Evolutionary conservation across 64 coral and sea anemone species (phyloP), one percentile per base, ranked within the genome.

Genomic region (Stichodactyla helianthus): DNA sequence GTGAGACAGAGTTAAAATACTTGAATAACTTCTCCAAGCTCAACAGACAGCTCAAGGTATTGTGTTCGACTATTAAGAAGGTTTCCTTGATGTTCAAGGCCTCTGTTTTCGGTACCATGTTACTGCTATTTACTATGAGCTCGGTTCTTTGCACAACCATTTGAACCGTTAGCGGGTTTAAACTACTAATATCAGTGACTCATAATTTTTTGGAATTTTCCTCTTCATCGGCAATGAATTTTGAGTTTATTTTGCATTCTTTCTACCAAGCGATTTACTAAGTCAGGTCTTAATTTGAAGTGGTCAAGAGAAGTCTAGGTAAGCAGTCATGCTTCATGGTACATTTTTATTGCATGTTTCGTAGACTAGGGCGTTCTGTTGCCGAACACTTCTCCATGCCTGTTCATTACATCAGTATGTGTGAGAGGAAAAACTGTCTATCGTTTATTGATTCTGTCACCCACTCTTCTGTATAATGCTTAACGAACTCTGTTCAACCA

Each of bases 101-200:
- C 53, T 81, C 35, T 81, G 78, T 54, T 81, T 81, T 81, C 31
- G 78, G 51, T 28, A 81, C 35, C 78, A 81, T 81, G 35, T 20
- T 81, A 81, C n/a, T 52, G 78, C 78, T 81, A 81, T 74, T 74
- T 74, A 74, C 26, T n/a, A 31, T 26, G 68, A 74, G 31, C 68
- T 31, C 68, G 5, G 10, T 74, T 31, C 68, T 74, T 74, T 27
- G 26, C 68, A 74, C 10, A 31, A 74, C 68, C 11, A 31, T 74
- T 23, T 31, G 68, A 74, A 23, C 11, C 4, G 27, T 74, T 13
- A 14, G 12, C 68, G 2, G 68, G 8, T 74, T 4, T 74, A 1
- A 23, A 74, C n/a, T 31, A 23, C n/a, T 31, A 23, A 11, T 26
- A 74, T 35, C 31, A 74, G 27, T 74, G 4, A 13, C 62, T 6